A percentile compares a stretch with the other conserved stretches of the same genome.
phyloP scores from a whole-genome alignment of 2,888 invertebrate species.

The Muschampia plurimacula region DNA sequence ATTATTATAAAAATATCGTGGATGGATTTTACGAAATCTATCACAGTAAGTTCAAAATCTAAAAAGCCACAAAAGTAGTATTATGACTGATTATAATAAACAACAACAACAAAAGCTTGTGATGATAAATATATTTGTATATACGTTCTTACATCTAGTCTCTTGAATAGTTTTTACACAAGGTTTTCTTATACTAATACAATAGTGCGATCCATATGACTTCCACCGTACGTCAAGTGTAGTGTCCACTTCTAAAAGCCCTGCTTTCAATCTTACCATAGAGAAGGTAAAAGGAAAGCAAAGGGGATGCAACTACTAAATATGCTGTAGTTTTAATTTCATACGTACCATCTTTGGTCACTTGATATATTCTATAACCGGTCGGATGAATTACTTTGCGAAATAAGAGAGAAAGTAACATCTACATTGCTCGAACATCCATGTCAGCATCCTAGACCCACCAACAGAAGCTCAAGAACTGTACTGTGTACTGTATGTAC shows the following conservation, averaged over 20 bases:
- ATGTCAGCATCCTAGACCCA: neutral
- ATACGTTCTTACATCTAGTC: neutral
- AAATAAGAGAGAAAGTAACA: neutral
- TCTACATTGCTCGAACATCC: neutral
- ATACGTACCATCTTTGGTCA: conserved; percentile 4
- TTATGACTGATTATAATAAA: neutral
- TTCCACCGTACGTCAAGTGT: neutral
- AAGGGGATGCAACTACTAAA: neutral
- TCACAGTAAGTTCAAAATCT: neutral
- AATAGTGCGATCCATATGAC: neutral
- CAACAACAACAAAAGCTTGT: conserved; percentile 12
- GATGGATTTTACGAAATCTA: neutral
- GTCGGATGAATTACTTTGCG: too few relatives aligned
- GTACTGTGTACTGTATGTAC: neutral
- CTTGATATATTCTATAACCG: neutral
- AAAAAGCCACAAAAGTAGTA: neutral
- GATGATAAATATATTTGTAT: neutral
- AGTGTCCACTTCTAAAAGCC: neutral
- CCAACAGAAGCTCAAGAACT: neutral
- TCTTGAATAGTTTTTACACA: neutral
- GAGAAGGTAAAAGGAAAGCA: neutral
- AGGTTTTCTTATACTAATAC: neutral
- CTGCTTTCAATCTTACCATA: neutral
- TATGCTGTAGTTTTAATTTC: neutral
- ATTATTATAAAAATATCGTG: neutral